phyloP scores from a whole-genome alignment of 2,113 vertebrate species.

The Connochaetes taurinus region DNA sequence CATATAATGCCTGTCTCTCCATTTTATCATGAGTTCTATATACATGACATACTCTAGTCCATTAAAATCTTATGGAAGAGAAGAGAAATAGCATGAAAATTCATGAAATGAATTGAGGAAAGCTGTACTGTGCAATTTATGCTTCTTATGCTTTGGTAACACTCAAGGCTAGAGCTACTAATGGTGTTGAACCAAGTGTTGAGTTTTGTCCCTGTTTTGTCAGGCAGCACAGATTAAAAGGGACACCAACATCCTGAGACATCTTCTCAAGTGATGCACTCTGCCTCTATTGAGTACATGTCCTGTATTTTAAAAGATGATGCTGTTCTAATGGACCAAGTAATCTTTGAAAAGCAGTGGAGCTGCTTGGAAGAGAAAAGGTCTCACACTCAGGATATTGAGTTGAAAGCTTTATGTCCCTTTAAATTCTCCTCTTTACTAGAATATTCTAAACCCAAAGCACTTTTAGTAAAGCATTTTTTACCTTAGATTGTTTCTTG shows the following conservation, averaged over 20 bases:
- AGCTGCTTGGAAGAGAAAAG: not conserved
- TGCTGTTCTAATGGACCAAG: not conserved
- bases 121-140: not conserved
- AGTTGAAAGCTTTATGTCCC: not conserved
- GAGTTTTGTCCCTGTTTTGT: not conserved
- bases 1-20: not conserved
- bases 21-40: slow-evolving; percentile 17
- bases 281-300: not conserved
- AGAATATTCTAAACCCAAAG: not conserved
- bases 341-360: not conserved
- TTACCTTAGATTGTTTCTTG: not conserved
- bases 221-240: slow-evolving; percentile 34
- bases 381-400: not conserved
- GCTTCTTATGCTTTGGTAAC: not conserved
- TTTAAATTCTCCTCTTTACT: slow-evolving; percentile 7
- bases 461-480: not conserved
- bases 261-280: not conserved
- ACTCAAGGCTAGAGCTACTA: not conserved
- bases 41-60: not conserved
- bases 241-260: not conserved
- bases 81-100: slow-evolving; percentile 50
- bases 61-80: slow-evolving; percentile 54
- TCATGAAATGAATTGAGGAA: not conserved
- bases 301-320: slow-evolving; percentile 38
- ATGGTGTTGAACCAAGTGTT: slow-evolving; percentile 14